Conservation (phyloP, 2,797 vertebrate species). For the Zenarchopterus dispar region DNA sequence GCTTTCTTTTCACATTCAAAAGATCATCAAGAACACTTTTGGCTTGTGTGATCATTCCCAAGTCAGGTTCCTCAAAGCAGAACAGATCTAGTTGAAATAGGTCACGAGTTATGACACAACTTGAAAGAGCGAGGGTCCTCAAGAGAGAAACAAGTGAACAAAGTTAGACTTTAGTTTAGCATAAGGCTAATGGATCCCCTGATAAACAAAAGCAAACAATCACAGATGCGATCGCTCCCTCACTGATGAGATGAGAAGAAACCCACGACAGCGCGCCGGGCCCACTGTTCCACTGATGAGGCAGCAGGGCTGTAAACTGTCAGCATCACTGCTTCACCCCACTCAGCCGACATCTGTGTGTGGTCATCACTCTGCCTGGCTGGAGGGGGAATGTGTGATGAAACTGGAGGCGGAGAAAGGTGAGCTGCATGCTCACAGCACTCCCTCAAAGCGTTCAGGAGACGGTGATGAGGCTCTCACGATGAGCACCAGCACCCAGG, state of each 20-base stretch:
- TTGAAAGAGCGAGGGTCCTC: constrained; percentile 3
- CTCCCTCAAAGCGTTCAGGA: constrained; percentile 39
- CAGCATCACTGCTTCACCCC: constrained; percentile 24
- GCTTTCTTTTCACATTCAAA: neutral
- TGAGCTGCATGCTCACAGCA: constrained; percentile 26
- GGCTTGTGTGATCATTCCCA: neutral
- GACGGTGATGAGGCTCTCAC: constrained; percentile 47
- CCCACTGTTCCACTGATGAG: constrained; percentile 17
- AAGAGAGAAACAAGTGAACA: constrained; percentile 2
- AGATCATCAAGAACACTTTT: neutral
- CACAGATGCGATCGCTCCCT: constrained; percentile 3
- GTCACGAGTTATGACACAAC: constrained; percentile 1
- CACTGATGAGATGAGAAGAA: constrained; percentile 11
- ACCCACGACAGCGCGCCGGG: neutral
- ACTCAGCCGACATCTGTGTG: constrained; percentile 24
- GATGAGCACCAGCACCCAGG: constrained; percentile 42
- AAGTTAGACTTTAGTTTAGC: constrained; percentile 14
- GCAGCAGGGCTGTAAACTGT: constrained; percentile 33
- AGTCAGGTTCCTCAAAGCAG: neutral
- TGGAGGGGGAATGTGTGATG: constrained; percentile 34
- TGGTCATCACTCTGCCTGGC: constrained; percentile 34
- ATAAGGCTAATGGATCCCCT: constrained; percentile 14
- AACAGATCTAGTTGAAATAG: constrained; percentile 1
- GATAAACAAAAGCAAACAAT: constrained; percentile 10
- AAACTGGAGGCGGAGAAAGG: constrained; percentile 35